Evolutionary conservation across 1,140 invertebrate genomes (phyloP).

Genomic region (Heterodera carotae): DNA sequence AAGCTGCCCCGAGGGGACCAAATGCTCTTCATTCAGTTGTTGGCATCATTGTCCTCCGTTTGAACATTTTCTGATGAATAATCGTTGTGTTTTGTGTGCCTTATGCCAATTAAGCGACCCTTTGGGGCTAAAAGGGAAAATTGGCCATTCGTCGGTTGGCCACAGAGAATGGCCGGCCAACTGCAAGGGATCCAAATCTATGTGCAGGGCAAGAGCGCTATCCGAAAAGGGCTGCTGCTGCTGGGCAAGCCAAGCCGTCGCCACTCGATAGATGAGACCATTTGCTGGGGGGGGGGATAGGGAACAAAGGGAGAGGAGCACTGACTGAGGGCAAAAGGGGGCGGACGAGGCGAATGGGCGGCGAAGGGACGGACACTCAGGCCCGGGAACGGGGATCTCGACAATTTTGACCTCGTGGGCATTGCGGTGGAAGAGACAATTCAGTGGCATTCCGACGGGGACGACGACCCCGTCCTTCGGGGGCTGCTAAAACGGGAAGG

Average conservation of each 20-base stretch:
- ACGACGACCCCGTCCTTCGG: not conserved
- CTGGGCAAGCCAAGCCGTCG: conserved; percentile 7
- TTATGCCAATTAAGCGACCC: not conserved
- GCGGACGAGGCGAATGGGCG: not conserved
- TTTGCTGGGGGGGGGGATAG: not conserved
- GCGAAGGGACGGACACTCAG: not conserved
- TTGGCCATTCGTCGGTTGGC: not conserved
- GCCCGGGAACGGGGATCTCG: not conserved
- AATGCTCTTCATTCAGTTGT: not conserved
- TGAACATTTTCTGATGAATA: not conserved
- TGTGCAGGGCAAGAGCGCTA: not conserved
- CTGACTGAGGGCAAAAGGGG: not conserved
- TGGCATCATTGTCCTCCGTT: not conserved
- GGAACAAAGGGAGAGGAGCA: conserved; percentile 2
- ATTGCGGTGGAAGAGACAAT: conserved; percentile 5
- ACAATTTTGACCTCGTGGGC: conserved; percentile 1
- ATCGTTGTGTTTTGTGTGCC: not conserved
- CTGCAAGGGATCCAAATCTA: not conserved
- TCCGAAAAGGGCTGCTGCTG: not conserved
- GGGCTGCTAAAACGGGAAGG: no score
- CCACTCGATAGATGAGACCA: not conserved
- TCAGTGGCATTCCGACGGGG: conserved; percentile 1
- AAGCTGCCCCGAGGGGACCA: not conserved
- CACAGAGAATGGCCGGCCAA: not conserved
- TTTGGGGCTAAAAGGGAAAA: no score